Base-by-base conservation (phyloP, 2,797 vertebrate species). In the Phrynocephalus vlangalii region DNA sequence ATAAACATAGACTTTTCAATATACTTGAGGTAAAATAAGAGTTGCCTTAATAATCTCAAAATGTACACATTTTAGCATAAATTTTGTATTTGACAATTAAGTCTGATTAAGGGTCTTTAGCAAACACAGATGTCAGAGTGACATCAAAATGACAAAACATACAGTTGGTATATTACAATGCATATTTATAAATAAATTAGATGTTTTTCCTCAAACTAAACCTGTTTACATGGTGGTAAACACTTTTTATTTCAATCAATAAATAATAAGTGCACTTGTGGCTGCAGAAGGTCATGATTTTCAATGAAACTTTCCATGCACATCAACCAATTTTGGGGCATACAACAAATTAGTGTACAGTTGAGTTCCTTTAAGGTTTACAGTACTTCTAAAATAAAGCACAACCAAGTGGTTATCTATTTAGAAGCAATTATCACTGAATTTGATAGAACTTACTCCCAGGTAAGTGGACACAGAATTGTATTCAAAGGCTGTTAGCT, bases 1-100 rank as follows among this genome's bases (percentile, higher is more conserved):
- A 1, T 88, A 92, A 93, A 94, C 91, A 91, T 83, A 90, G 88
- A 87, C 79, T 92, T 91, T 91, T 90, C 79, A 90, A 92, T 90
- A 87, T 66, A 90, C 90, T 86, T 0, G 0, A 91, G 85, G 90
- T 90, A 94, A 93, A 94, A 92, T 81, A 92, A 79, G 91, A 71
- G 82, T 90, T 91, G 77, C 60, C 67, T 60, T 0, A 0, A 87
- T 90, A 79, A 94, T 90, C n/a, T 73, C 33, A 79, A 63, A 83
- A 30, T 67, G 66, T 28, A 80, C 60, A 72, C 66, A 63, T 60
- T 79, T 50, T 33, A 26, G 7, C 20, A 28, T 63, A 10, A 81
- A n/a, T 10, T 48, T 6, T 5, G 16, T 70, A 13, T 82, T 30
- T 82, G 22, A 82, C 56, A 33, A 52, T 82, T 87, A 68, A 78